Evolutionary conservation across 2,888 invertebrate species (phyloP).

Genomic region (Trisateles emortualis): DNA sequence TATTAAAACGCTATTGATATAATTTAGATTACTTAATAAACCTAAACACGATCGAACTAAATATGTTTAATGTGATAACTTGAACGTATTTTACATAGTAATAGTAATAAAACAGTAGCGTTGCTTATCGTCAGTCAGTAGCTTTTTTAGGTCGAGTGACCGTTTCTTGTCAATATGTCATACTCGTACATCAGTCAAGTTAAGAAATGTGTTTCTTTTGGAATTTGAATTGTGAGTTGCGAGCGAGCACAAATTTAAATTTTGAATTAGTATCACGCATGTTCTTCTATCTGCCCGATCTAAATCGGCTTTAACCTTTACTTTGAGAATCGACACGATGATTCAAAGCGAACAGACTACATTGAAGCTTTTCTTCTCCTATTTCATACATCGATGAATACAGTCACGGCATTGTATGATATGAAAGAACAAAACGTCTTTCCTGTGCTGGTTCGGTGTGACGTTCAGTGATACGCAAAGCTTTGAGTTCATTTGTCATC

Average conservation of each 20-base stretch:
- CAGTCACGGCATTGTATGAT: constrained; percentile 58
- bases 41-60: constrained; percentile 18
- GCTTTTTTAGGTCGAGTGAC: constrained; percentile 6
- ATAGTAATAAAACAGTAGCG: constrained; percentile 3
- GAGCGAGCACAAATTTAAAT: constrained; percentile 67
- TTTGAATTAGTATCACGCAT: constrained; percentile 76
- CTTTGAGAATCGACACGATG: constrained; percentile 49
- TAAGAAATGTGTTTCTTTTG: constrained; percentile 59
- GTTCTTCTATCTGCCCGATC: constrained; percentile 72
- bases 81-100: constrained; percentile 5
- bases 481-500: constrained; percentile 77
- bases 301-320: constrained; percentile 79
- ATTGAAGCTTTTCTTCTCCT: constrained; percentile 35
- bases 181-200: constrained; percentile 59
- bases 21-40: constrained; percentile 33
- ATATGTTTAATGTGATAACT: not conserved
- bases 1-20: constrained; percentile 22
- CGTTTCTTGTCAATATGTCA: constrained; percentile 44
- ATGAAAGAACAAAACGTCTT: constrained; percentile 28
- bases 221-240: constrained; percentile 63
- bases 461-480: constrained; percentile 60
- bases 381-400: constrained; percentile 22
- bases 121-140: not conserved
- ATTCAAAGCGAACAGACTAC: constrained; percentile 46
- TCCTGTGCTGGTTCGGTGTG: constrained; percentile 22